Evolutionary conservation across 92 coral and sea anemone genomes (phyloP).

Genomic region (Actinostola sp.): DNA sequence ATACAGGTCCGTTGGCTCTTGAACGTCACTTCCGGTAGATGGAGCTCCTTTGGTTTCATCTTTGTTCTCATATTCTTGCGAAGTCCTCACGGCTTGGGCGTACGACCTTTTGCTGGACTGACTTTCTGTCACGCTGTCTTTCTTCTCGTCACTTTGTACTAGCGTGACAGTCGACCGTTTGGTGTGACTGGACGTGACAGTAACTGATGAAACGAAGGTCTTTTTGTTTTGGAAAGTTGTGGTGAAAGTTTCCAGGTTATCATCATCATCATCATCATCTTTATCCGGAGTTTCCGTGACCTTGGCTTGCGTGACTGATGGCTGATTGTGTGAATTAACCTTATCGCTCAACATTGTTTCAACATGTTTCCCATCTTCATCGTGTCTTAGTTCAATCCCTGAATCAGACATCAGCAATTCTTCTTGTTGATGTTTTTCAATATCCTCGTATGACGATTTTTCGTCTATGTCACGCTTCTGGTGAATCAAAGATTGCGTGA

Average conservation of each 20-base stretch:
- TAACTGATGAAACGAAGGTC: constrained; percentile 31
- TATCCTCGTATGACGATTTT: not conserved
- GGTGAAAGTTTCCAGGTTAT: constrained; percentile 37
- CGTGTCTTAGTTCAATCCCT: constrained; percentile 13
- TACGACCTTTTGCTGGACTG: constrained; percentile 18
- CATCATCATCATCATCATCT: constrained; percentile 29
- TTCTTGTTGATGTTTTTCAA: not conserved
- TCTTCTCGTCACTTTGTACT: constrained; percentile 9
- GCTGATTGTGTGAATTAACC: not conserved
- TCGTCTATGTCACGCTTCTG: not conserved
- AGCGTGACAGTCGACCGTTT: constrained; percentile 15
- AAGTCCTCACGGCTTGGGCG: constrained; percentile 4
- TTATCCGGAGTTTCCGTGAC: constrained; percentile 18
- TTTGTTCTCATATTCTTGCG: not conserved
- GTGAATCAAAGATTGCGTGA: constrained; percentile 16
- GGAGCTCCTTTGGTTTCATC: not conserved
- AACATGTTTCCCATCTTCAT: not conserved
- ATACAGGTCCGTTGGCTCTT: not conserved
- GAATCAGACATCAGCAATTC: not conserved
- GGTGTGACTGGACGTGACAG: constrained; percentile 20
- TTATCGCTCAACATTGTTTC: constrained; percentile 1
- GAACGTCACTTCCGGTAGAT: constrained; percentile 7
- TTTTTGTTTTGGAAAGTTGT: constrained; percentile 22
- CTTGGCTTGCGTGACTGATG: constrained; percentile 9
- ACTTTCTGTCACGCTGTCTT: constrained; percentile 16